Percentiles rank a stretch among this genome's conserved stretches.
Evolutionary conservation across 2,888 invertebrate species (phyloP).

Genomic region (Antitype chi): DNA sequence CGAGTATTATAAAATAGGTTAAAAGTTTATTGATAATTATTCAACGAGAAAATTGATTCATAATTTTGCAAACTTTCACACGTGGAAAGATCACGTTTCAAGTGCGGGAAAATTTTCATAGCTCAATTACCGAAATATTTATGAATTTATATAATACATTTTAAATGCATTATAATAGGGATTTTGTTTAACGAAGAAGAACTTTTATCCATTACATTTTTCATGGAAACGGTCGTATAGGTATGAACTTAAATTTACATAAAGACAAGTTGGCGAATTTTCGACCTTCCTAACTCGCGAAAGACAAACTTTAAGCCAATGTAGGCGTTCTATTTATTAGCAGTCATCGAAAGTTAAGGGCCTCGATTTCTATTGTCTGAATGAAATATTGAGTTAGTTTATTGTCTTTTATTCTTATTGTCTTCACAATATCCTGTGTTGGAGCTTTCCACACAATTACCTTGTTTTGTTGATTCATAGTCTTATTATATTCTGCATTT

Average conservation of each 20-base stretch:
- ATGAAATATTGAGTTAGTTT: constrained; percentile 65
- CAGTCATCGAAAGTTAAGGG: constrained; percentile 58
- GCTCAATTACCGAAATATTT: not conserved
- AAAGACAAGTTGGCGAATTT: constrained; percentile 10
- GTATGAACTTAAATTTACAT: not conserved
- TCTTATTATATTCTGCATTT: constrained; percentile 65
- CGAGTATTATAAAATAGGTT: not conserved
- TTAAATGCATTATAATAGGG: not conserved
- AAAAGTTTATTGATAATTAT: not conserved
- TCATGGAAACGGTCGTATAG: not conserved
- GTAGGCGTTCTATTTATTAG: constrained; percentile 55
- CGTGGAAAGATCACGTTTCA: not conserved
- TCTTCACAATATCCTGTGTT: constrained; percentile 59
- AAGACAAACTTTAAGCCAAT: constrained; percentile 50
- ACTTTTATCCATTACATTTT: no score
- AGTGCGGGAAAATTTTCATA: not conserved
- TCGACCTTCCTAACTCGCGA: constrained; percentile 7
- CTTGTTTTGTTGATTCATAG: constrained; percentile 60
- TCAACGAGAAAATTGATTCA: not conserved
- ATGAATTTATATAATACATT: not conserved
- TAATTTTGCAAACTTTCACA: no score
- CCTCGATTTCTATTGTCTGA: constrained; percentile 62
- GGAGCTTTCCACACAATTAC: constrained; percentile 60
- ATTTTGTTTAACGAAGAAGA: not conserved
- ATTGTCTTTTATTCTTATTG: constrained; percentile 65